phyloP scores from a whole-genome alignment of 2,888 invertebrate species.

The Tanytarsus gracilentus region DNA sequence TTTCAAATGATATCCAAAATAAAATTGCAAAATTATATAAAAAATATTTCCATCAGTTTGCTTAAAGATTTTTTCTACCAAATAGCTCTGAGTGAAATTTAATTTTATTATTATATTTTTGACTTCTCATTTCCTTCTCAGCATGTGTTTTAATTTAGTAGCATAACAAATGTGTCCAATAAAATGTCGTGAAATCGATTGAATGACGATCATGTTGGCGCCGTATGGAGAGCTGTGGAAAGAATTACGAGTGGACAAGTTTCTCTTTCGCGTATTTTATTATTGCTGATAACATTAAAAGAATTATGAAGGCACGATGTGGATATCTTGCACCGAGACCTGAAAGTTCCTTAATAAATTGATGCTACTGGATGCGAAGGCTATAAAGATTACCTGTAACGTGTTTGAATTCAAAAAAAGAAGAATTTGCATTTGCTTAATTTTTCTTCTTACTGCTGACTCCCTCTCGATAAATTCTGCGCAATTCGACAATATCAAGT shows the following conservation, averaged over 20 bases:
- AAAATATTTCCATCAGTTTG: no score
- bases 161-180: no score
- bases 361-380: slow-evolving; percentile 8
- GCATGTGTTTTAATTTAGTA: no score
- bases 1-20: no score
- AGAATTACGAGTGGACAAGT: not conserved
- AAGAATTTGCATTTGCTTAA: slow-evolving; percentile 16
- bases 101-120: no score
- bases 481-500: not conserved
- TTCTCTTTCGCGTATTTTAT: not conserved
- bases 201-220: slow-evolving; percentile 5
- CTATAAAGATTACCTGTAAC: not conserved
- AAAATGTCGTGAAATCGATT: not conserved
- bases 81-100: no score
- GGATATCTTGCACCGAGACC: not conserved
- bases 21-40: no score
- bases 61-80: no score
- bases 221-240: not conserved
- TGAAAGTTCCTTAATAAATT: slow-evolving; percentile 17
- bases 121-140: no score
- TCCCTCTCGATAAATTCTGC: no score
- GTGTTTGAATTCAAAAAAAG: not conserved
- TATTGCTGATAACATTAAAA: slow-evolving; percentile 14
- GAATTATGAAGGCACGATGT: slow-evolving; percentile 1
- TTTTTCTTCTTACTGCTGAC: no score